phyloP scores from a whole-genome alignment of 2,797 vertebrate species.

The Enteromius mattozi region DNA sequence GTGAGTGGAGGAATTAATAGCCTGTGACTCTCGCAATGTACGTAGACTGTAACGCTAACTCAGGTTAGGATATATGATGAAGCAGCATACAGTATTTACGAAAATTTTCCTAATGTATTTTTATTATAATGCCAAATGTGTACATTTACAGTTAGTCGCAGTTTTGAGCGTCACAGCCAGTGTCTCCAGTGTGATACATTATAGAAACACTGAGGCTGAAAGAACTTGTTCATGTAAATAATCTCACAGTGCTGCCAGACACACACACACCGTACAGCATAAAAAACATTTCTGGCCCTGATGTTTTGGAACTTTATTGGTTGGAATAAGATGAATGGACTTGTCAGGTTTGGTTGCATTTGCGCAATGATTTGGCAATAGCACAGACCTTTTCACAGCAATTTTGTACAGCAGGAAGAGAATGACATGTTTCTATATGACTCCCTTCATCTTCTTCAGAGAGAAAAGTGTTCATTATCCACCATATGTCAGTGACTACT shows the following conservation, averaged over 20 bases:
- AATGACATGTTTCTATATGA: conserved; percentile 63
- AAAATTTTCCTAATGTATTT: not conserved
- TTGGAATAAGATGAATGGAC: conserved; percentile 38
- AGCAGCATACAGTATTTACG: not conserved
- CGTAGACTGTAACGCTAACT: not conserved
- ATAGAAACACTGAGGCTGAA: conserved; percentile 4
- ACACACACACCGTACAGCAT: not conserved
- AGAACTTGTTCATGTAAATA: not conserved
- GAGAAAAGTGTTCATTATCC: conserved; percentile 67
- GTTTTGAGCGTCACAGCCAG: not conserved
- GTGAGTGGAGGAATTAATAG: not conserved
- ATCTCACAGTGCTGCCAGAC: not conserved
- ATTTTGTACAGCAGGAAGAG: conserved; percentile 65
- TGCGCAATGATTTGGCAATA: conserved; percentile 24
- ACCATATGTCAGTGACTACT: conserved; percentile 69
- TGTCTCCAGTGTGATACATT: conserved; percentile 4
- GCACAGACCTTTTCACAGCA: conserved; percentile 67
- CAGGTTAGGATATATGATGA: not conserved
- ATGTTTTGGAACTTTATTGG: not conserved
- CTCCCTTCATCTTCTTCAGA: conserved; percentile 60
- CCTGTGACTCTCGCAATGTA: not conserved
- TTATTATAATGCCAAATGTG: not conserved
- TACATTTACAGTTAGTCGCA: not conserved
- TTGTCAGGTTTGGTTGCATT: conserved; percentile 28
- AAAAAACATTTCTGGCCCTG: conserved; percentile 1